phyloP scores from a whole-genome alignment of 2,888 invertebrate genomes.

The Octonoba sinensis region DNA sequence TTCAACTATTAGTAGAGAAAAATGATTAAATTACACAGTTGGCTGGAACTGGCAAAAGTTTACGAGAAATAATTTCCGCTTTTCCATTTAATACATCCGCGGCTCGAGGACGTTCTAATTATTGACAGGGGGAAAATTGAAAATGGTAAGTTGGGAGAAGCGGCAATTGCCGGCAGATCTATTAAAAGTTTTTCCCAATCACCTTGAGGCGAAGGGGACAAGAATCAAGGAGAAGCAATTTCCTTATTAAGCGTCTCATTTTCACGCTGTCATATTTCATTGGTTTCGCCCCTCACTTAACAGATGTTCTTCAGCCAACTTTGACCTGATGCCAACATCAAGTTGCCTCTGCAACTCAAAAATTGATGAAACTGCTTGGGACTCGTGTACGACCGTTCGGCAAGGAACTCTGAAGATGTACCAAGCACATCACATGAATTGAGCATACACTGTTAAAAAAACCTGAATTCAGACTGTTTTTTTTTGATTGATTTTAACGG shows the following conservation, averaged over 20 bases:
- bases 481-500: no score
- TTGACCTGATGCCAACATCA: constrained; percentile 15
- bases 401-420: no score
- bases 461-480: no score
- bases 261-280: constrained; percentile 63
- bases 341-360: not conserved
- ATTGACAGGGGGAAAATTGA: constrained; percentile 48
- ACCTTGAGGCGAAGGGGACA: constrained; percentile 34
- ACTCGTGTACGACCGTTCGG: no score
- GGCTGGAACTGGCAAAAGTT: no score
- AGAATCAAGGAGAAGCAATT: constrained; percentile 52
- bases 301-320: constrained; percentile 53
- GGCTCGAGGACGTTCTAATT: constrained; percentile 4
- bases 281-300: constrained; percentile 44
- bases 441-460: no score
- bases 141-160: constrained; percentile 24
- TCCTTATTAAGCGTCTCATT: constrained; percentile 63
- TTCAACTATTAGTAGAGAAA: no score
- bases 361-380: no score
- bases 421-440: no score
- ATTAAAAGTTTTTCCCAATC: constrained; percentile 2
- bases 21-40: no score
- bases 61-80: no score
- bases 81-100: not conserved
- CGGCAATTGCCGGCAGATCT: constrained; percentile 10